A percentile compares a stretch with the other conserved stretches of the same genome.
Evolutionary conservation across 2,888 invertebrate genomes (phyloP).

Genomic region (Gortyna flavago): DNA sequence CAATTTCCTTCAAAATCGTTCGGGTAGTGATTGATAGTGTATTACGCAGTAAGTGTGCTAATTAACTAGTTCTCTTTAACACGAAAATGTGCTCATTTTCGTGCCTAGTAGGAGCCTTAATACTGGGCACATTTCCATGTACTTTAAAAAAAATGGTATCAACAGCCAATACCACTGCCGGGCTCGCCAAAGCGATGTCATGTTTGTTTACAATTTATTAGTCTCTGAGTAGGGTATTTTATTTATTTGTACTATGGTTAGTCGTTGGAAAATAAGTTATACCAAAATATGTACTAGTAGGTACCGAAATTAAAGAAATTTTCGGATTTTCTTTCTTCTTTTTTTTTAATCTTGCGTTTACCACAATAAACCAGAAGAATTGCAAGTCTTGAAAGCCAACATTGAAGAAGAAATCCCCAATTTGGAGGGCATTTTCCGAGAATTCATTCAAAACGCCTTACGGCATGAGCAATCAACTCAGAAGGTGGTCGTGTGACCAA

Average conservation of each 20-base stretch:
- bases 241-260: neutral
- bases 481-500: neutral
- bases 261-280: neutral
- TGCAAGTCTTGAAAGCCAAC: neutral
- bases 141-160: neutral
- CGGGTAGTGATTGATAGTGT: too few relatives aligned
- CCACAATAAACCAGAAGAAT: neutral
- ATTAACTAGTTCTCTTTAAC: neutral
- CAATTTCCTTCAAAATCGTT: neutral
- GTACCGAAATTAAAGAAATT: neutral
- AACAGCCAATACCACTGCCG: neutral
- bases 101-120: neutral
- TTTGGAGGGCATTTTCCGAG: neutral
- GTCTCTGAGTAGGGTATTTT: conserved; percentile 9
- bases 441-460: neutral
- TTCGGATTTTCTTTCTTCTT: too few relatives aligned
- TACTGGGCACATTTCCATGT: conserved; percentile 17
- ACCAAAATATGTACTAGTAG: neutral
- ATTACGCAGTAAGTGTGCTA: neutral
- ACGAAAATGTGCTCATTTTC: neutral
- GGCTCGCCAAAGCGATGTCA: conserved; percentile 6
- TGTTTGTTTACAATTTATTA: conserved; percentile 29
- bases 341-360: neutral
- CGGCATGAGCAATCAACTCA: neutral
- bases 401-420: neutral